A percentile compares a stretch with the other conserved stretches of the same genome.
These are phyloP conservation scores for Gulo gulo DNA, from an alignment of 2,113 vertebrate genomes.

Conservation along the genomic window DNA sequence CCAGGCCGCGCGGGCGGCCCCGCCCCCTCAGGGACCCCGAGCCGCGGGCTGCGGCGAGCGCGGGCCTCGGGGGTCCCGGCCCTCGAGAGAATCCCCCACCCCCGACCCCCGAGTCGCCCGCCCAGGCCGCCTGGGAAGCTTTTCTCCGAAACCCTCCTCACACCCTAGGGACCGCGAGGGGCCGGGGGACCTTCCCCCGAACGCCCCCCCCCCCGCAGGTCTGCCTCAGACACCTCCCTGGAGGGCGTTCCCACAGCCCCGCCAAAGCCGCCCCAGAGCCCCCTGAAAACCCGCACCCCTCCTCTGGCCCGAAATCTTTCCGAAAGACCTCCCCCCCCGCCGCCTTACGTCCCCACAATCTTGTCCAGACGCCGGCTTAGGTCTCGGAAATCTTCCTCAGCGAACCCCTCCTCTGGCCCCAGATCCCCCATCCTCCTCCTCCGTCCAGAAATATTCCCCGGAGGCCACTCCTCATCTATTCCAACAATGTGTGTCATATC, in stretches of 20 bases:
- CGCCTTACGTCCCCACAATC: not conserved
- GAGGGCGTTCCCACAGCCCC: not conserved
- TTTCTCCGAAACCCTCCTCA: not conserved
- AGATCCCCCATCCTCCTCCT: not conserved
- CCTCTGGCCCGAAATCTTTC: not conserved
- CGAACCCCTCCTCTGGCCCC: not conserved
- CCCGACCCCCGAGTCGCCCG: too few species aligned
- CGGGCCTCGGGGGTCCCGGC: not conserved
- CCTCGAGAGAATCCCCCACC: not conserved
- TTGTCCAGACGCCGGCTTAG: not conserved
- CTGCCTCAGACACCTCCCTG: not conserved
- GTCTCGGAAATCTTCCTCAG: not conserved
- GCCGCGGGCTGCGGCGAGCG: constrained; percentile 42
- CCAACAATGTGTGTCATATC: not conserved
- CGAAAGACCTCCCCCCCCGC: not conserved
- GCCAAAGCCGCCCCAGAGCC: not conserved
- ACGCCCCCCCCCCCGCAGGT: not conserved
- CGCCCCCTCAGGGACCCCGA: constrained; percentile 75
- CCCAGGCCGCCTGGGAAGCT: not conserved
- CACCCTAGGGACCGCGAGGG: not conserved
- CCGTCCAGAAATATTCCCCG: not conserved
- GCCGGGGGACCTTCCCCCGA: not conserved
- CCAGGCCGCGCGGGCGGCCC: constrained; percentile 73
- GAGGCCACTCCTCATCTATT: not conserved
- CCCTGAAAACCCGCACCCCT: not conserved